Base-by-base conservation (phyloP, 2,888 invertebrate species). In the Incurvaria masculella region DNA sequence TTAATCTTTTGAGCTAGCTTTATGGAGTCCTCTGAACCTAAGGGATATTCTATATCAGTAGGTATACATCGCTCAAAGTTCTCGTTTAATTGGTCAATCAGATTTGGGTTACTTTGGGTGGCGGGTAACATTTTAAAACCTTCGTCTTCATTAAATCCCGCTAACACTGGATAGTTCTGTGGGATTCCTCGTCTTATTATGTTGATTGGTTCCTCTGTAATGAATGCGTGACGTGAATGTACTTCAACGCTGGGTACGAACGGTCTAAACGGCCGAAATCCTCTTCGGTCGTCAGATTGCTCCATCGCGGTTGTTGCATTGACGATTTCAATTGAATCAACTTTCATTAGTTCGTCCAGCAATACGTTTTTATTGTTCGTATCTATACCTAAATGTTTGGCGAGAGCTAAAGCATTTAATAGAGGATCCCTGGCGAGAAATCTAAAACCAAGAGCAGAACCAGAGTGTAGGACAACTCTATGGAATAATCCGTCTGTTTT, bases 231-330 rank as follows among this genome's bases (percentile, higher is more conserved):
- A 3, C 60, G 48, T 19, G 57, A 58, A 46, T 53, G 47, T 43
- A 51, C 57, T 57, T 78, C 74, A n/a, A 73, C 56, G 14, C 63
- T 63, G 1, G 73, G 72, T 8, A 62, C 64, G 52, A 72, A 70
- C 10, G 57, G 52, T 8, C 52, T 50, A 19, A 55, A 58, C 1
- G 56, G 51, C 33, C 59, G 51, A 44, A 60, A 46, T 39, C 56
- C 51, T 18, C 55, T 57, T 44, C 56, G 43, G 1, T 44, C 39
- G 39, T 57, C 49, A 5, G 52, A 48, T 44, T 53, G 48, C 10
- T 46, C 50, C 46, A 61, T 53, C 5, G 50, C 52, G 10, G 49
- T 43, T 51, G 60, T 57, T 1, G 58, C 61, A 18, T 53, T 39
- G 10, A 61, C 49, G 33, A 63, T 58, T 21, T 59, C 57, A 40